Percentiles rank a stretch among this genome's conserved stretches.
Conservation (phyloP, 2,888 invertebrate species). For the Epirrita christyi region DNA sequence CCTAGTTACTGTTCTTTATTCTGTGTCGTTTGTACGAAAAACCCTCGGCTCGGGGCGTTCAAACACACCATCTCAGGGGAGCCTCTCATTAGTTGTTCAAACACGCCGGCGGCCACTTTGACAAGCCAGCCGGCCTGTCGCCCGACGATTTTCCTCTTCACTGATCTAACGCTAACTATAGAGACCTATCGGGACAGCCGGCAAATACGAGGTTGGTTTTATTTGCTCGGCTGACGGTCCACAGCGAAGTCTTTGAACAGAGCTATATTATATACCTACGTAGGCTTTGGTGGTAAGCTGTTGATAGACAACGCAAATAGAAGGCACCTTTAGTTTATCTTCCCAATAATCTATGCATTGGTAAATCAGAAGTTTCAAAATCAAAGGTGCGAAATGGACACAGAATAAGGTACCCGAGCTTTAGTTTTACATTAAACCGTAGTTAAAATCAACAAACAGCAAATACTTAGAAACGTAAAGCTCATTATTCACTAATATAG, state of each 20-base stretch:
- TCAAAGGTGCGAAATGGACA: no score
- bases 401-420: no score
- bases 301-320: no score
- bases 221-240: conserved; percentile 51
- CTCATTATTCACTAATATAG: no score
- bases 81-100: conserved; percentile 83
- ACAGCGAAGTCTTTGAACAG: conserved; percentile 44
- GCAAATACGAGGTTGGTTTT: conserved; percentile 68
- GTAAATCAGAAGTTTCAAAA: no score
- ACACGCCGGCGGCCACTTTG: conserved; percentile 83
- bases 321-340: no score
- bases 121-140: conserved; percentile 62
- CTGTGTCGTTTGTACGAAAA: conserved; percentile 52
- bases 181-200: conserved; percentile 65
- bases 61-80: conserved; percentile 80
- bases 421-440: no score
- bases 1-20: conserved; percentile 4
- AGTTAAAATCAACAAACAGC: no score
- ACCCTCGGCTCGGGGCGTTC: conserved; percentile 64
- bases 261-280: conserved; percentile 32
- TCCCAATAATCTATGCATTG: no score
- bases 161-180: conserved; percentile 71
- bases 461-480: no score
- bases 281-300: neutral
- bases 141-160: conserved; percentile 72